Base-by-base conservation (phyloP, 2,797 vertebrate species). In the Emys orbicularis region DNA sequence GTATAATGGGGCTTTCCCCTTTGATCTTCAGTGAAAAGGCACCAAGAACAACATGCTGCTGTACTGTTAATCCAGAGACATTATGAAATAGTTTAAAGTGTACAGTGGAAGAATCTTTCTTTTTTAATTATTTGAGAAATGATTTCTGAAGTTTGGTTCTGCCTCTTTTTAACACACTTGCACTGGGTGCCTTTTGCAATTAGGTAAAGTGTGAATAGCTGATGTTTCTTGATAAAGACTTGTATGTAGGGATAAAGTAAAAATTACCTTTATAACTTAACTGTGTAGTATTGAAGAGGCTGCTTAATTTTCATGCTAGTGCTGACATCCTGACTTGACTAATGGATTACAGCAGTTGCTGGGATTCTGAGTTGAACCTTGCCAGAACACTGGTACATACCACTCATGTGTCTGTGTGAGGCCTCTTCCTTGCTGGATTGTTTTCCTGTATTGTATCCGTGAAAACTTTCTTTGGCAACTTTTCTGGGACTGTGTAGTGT, bases 281-380 rank as follows among this genome's bases (percentile, higher is more conserved):
- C 18, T 53, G 83, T 94, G 83, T 16, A 84, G 74, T 85, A 5
- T 93, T 81, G 57, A 82, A 18, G 53, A 88, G 53, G 21, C 68
- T 65, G 27, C 52, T 93, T 94, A 5, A 19, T 94, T 92, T 87
- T 79, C 82, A 37, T 90, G 44, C 53, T 88, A 2, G 34, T 19
- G 82, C 85, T 92, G 93, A 77, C 83, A 85, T 88, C 77, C 87
- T 93, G 85, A 91, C 90, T 94, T 87, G 88, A 74, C 72, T 93
- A 61, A 27, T 81, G 76, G 87, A 49, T 21, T 93, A 41, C 79
- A 90, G 88, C 90, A 92, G 89, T 52, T 96, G 47, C 47, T 91
- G 47, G 57, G 57, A 77, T 89, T 65, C 82, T 81, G 82, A 74
- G 37, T 29, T 89, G 13, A 87, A 81, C 44, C 56, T 81, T 83